Base-by-base conservation (phyloP, 1,140 invertebrate genomes). In the Cyclargus thomasi region DNA sequence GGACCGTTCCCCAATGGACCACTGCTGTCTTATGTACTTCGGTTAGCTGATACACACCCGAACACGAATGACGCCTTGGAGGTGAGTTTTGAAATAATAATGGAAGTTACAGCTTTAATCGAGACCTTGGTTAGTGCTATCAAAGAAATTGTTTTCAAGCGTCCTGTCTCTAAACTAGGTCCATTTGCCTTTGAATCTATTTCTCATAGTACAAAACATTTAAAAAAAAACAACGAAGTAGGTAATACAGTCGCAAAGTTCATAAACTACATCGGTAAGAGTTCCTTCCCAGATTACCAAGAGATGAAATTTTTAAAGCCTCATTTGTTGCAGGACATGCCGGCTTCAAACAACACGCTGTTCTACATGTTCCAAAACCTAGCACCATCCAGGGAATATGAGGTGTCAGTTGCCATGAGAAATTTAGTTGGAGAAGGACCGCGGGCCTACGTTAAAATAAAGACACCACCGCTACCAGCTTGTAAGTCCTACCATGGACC, bases 1-100 rank as follows among this genome's bases (percentile, higher is more conserved):
- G 97, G 97, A 14, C 92, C 93, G 11, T 97, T 96, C 80, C 94
- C 95, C 21, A 97, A 97, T 85, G 97, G 96, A 65, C 96, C 95
- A 69, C 91, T 98, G 71, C 93, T 97, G 59, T 96, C 96, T 57
- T 98, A 97, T 91, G 94, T 95, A 63, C 89, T 97, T 59, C 92
- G 94, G 75, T 92, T 95, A 20, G 91, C 92, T 55, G 92, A 93
- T 72, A 90, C 90, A 29, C 86, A 91, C 53, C 90, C 90, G 7
- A 92, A 92, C 74, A 93, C 93, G 36, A 93, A 93, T 77, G 91
- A 94, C 76, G 93, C 93, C 82, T 83, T 94, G 81, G 93, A 95
- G 93, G 93, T 94, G 80, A 74, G 35, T 65, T 22, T 17, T 53
- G 5, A 65, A 53, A n/a, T n/a, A n/a, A n/a, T n/a, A n/a, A n/a